phyloP scores from a whole-genome alignment of 2,797 vertebrate genomes.

The Mormyrops boulengeri region DNA sequence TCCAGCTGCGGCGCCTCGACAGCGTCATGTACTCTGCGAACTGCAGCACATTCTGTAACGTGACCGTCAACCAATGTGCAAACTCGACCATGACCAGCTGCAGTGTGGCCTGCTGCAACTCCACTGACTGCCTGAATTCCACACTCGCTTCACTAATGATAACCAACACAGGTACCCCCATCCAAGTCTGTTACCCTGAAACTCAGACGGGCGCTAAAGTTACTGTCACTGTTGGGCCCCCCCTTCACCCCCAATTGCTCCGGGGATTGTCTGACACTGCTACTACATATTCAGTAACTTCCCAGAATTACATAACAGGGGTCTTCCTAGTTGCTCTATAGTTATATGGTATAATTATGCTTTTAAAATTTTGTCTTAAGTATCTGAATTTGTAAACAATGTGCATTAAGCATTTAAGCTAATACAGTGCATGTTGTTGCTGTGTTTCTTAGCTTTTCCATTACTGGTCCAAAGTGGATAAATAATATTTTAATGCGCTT shows the following conservation, averaged over 20 bases:
- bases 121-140: conserved; percentile 55
- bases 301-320: not conserved
- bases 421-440: not conserved
- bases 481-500: not conserved
- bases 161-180: conserved; percentile 44
- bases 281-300: not conserved
- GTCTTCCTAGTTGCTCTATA: not conserved
- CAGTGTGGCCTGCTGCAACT: conserved; percentile 55
- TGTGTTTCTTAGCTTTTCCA: not conserved
- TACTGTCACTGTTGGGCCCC: not conserved
- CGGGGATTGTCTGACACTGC: not conserved
- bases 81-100: conserved; percentile 45
- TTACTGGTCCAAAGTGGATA: not conserved
- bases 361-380: not conserved
- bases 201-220: not conserved
- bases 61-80: conserved; percentile 32
- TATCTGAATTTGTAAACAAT: not conserved
- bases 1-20: conserved; percentile 53
- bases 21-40: conserved; percentile 43
- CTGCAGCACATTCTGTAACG: conserved; percentile 54
- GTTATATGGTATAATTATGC: not conserved
- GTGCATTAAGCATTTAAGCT: not conserved
- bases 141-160: conserved; percentile 42
- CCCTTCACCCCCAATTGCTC: not conserved
- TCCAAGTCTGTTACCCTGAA: not conserved